Percentiles rank a stretch among this genome's conserved stretches.
Evolutionary conservation across 92 coral and sea anemone species (phyloP).

Genomic region (Scolanthus callimorphus): DNA sequence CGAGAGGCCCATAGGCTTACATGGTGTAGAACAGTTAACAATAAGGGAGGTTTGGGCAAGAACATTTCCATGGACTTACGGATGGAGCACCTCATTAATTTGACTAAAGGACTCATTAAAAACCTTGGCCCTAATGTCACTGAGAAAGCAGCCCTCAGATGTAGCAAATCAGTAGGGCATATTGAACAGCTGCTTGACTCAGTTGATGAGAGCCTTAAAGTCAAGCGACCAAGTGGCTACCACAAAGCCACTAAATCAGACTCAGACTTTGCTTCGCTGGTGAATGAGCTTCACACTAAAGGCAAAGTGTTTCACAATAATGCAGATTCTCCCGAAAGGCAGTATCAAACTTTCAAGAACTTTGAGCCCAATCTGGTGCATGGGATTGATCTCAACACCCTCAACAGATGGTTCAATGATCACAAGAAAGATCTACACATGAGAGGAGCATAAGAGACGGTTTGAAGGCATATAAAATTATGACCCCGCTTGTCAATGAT

Average conservation of each 20-base stretch:
- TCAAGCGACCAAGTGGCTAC: slow-evolving; percentile 37
- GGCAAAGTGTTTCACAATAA: slow-evolving; percentile 42
- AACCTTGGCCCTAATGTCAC: slow-evolving; percentile 54
- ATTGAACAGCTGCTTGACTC: slow-evolving; percentile 33
- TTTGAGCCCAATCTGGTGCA: background rate
- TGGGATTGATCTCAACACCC: slow-evolving; percentile 18
- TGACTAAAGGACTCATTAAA: slow-evolving; percentile 32
- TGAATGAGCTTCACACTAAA: slow-evolving; percentile 36
- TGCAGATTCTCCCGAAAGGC: slow-evolving; percentile 15
- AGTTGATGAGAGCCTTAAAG: slow-evolving; percentile 36
- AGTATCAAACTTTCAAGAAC: slow-evolving; percentile 29
- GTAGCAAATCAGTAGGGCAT: slow-evolving; percentile 52
- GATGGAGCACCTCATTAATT: slow-evolving; percentile 38
- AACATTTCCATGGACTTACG: slow-evolving; percentile 44
- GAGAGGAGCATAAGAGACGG: no score
- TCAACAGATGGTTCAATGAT: slow-evolving; percentile 42
- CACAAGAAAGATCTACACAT: slow-evolving; percentile 4
- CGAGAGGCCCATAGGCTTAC: slow-evolving; percentile 37
- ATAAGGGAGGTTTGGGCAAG: slow-evolving; percentile 32
- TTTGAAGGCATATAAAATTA: no score
- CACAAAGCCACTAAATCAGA: slow-evolving; percentile 33
- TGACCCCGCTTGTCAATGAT: no score
- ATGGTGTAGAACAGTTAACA: slow-evolving; percentile 55
- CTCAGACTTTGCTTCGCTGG: slow-evolving; percentile 46
- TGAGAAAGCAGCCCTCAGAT: slow-evolving; percentile 29